These are phyloP conservation scores for Sapajus apella DNA, from an alignment of 2,113 vertebrate genomes.

Conservation along the genomic window DNA sequence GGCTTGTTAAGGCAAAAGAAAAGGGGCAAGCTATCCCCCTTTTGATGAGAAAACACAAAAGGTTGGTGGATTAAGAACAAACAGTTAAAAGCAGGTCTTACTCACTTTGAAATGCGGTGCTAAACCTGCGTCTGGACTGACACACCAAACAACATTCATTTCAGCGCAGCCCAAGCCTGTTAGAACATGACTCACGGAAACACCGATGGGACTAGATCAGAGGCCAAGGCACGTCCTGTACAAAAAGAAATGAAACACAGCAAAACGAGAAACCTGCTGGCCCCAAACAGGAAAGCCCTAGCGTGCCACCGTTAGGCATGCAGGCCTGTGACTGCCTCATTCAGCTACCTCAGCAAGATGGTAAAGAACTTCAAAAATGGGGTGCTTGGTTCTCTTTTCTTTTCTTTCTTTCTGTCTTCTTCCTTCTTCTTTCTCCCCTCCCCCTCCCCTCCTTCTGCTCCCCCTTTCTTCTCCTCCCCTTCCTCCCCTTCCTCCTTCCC, in stretches of 20 bases:
- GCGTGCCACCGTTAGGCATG: accelerated
- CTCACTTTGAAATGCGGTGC: background rate
- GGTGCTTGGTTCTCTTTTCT: background rate
- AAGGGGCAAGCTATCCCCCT: background rate
- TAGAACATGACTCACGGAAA: background rate
- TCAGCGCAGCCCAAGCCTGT: background rate
- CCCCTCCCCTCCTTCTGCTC: too few relatives aligned
- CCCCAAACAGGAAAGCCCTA: background rate
- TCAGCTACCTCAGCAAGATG: background rate
- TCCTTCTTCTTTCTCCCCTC: background rate
- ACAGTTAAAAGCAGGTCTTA: background rate
- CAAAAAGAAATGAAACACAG: background rate
- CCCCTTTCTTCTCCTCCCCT: too few relatives aligned
- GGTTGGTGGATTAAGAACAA: background rate
- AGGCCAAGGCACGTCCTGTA: background rate
- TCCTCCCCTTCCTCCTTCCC: too few relatives aligned
- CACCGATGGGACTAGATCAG: accelerated
- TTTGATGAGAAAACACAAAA: background rate
- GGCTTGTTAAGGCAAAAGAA: background rate
- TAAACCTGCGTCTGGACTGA: too few relatives aligned
- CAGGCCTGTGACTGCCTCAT: background rate
- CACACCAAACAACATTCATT: background rate
- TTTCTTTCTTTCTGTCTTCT: background rate
- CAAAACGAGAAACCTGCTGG: too few relatives aligned
- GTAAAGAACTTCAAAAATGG: background rate